phyloP scores from a whole-genome alignment of 1,140 invertebrate species.

The Halesus radiatus region DNA sequence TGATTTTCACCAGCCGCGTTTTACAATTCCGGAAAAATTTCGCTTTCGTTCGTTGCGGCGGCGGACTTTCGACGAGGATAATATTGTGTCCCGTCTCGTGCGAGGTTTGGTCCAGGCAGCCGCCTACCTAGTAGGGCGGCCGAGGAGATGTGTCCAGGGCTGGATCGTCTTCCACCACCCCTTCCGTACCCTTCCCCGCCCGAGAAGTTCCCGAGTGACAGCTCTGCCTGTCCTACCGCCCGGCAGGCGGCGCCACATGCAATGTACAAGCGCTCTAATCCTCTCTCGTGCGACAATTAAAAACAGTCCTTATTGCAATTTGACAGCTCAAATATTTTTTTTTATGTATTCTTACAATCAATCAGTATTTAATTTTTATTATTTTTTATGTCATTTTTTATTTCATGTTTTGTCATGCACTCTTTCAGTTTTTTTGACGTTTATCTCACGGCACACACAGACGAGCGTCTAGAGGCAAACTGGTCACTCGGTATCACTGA shows the following conservation, averaged over 20 bases:
- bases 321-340: neutral
- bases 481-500: neutral
- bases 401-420: neutral
- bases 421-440: constrained; percentile 10
- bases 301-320: neutral
- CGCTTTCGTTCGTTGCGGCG: neutral
- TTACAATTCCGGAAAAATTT: too few relatives aligned
- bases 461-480: constrained; percentile 5
- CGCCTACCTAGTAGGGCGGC: neutral
- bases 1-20: too few relatives aligned
- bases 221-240: constrained; percentile 31
- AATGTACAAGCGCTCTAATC: neutral
- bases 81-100: too few relatives aligned
- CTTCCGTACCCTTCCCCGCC: too few relatives aligned
- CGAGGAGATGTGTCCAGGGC: constrained; percentile 21
- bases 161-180: neutral
- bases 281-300: neutral
- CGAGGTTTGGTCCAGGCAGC: neutral
- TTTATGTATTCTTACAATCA: too few relatives aligned
- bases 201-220: neutral
- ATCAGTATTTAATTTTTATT: too few relatives aligned
- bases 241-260: constrained; percentile 22
- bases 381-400: neutral
- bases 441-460: constrained; percentile 4
- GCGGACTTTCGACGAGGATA: neutral